These are phyloP conservation scores for Temnopleurus reevesii DNA, from an alignment of 53 echinoderm and acorn worm genomes.

Conservation along the genomic window DNA sequence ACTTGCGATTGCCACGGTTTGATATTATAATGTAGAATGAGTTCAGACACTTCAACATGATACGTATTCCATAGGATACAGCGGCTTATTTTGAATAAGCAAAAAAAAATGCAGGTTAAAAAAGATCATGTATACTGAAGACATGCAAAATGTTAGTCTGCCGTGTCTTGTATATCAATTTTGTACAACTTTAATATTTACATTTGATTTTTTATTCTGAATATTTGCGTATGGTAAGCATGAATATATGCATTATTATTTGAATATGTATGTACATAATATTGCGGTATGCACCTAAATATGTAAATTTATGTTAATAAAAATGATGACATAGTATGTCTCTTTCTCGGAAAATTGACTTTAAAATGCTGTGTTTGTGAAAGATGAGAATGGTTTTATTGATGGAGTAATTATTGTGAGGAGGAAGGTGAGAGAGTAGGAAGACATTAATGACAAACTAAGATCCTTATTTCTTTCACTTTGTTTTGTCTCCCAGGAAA, in stretches of 20 bases:
- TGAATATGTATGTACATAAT: background rate
- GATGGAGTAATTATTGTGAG: too few species aligned
- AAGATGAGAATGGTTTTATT: too few species aligned
- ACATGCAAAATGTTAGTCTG: background rate
- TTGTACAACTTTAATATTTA: background rate
- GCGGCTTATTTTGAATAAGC: background rate
- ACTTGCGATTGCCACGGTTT: background rate
- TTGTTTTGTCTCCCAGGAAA: too few species aligned
- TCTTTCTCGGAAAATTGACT: too few species aligned
- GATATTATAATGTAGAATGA: background rate
- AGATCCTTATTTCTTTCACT: too few species aligned
- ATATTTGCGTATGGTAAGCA: constrained; percentile 14
- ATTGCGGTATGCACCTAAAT: background rate
- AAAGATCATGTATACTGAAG: background rate
- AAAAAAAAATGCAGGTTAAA: background rate
- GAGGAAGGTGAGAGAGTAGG: too few species aligned
- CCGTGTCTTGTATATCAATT: background rate
- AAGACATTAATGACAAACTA: too few species aligned
- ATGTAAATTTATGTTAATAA: constrained; percentile 23
- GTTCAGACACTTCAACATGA: too few species aligned
- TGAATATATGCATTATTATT: background rate
- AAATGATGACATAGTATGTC: background rate
- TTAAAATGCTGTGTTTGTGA: too few species aligned
- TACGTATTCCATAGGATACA: background rate
- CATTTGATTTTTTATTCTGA: background rate